Evolutionary conservation across 2,888 invertebrate genomes (phyloP).

Genomic region (Mythimna pallens): DNA sequence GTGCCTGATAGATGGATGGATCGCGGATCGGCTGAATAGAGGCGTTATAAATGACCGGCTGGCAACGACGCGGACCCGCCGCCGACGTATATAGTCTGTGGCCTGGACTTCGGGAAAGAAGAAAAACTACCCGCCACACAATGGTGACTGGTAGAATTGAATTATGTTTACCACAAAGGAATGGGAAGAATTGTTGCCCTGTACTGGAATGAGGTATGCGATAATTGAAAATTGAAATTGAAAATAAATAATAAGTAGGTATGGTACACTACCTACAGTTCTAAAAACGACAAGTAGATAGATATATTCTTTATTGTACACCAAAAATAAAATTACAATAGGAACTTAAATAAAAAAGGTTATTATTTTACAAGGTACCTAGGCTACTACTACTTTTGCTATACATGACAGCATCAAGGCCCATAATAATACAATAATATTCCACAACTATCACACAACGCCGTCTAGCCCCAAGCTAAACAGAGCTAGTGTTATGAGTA

Average conservation of each 20-base stretch:
- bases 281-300: too few species aligned
- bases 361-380: too few species aligned
- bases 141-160: conserved; percentile 59
- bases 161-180: conserved; percentile 53
- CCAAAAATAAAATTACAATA: too few species aligned
- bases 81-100: conserved; percentile 47
- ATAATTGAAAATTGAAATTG: conserved; percentile 18
- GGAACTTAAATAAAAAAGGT: too few species aligned
- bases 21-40: conserved; percentile 72
- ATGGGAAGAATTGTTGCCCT: conserved; percentile 22
- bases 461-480: too few species aligned
- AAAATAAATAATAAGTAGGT: background rate
- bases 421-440: too few species aligned
- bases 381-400: too few species aligned
- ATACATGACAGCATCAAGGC: too few species aligned
- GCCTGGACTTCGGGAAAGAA: conserved; percentile 60
- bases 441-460: too few species aligned
- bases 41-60: conserved; percentile 76
- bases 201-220: conserved; percentile 20
- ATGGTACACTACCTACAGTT: too few species aligned
- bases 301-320: too few species aligned
- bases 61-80: conserved; percentile 54
- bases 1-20: conserved; percentile 74
- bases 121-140: conserved; percentile 61
- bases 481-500: too few species aligned